Conservation (phyloP, 2,888 invertebrate species). For the Pristionchus japonicus region DNA sequence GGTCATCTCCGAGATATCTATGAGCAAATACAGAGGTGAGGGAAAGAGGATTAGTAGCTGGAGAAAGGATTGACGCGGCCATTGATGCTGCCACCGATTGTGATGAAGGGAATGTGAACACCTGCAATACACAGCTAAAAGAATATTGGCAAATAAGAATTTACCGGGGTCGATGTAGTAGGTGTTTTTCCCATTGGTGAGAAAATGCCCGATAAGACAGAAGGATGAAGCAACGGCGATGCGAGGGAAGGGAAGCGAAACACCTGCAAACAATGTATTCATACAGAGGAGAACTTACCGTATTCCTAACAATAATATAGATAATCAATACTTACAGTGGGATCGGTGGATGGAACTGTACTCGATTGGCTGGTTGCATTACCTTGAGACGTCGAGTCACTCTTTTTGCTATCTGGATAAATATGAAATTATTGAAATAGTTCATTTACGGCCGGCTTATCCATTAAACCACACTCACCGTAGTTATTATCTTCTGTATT, state of each 20-base stretch:
- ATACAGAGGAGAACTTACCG: background rate
- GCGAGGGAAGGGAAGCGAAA: slow-evolving; percentile 50
- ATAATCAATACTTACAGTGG: background rate
- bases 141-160: no score
- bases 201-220: slow-evolving; percentile 9
- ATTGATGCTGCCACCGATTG: slow-evolving; percentile 43
- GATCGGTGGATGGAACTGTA: background rate
- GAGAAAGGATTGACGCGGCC: slow-evolving; percentile 47
- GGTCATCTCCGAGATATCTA: slow-evolving; percentile 45
- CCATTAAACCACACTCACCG: no score
- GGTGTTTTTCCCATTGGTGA: slow-evolving; percentile 42
- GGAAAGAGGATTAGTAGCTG: slow-evolving; percentile 44
- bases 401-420: background rate
- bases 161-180: slow-evolving; percentile 30
- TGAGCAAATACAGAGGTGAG: slow-evolving; percentile 42
- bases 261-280: slow-evolving; percentile 47
- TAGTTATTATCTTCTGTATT: background rate
- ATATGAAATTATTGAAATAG: background rate
- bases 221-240: slow-evolving; percentile 7
- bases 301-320: background rate
- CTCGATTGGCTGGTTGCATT: background rate
- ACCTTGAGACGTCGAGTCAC: background rate
- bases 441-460: background rate
- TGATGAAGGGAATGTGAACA: slow-evolving; percentile 56
- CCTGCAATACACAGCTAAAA: slow-evolving; percentile 43